A percentile compares a stretch with the other conserved stretches of the same genome.
Conservation (phyloP, 2,888 invertebrate species). For the Resseliella maxima region DNA sequence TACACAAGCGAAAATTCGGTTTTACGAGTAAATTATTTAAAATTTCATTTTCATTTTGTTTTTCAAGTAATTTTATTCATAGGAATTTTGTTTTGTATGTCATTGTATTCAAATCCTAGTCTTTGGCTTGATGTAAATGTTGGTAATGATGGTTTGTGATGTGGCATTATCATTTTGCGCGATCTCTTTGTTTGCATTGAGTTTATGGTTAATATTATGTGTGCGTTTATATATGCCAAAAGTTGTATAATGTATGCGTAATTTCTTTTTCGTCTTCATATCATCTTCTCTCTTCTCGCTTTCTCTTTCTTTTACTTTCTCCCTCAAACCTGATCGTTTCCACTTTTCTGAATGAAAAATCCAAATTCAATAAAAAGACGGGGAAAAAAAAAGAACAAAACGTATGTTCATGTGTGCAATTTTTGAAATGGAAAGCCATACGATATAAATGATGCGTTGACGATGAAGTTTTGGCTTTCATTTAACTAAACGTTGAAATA, state of each 20-base stretch:
- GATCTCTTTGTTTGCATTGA: conserved; percentile 18
- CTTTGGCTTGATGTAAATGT: neutral
- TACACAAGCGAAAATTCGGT: neutral
- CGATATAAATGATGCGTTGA: neutral
- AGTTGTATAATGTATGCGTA: conserved; percentile 2
- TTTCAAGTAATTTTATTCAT: conserved; percentile 32
- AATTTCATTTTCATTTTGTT: neutral
- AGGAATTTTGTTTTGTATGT: neutral
- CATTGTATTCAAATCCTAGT: neutral
- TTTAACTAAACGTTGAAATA: neutral
- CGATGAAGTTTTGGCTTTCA: no score
- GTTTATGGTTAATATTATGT: neutral
- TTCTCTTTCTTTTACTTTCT: no score
- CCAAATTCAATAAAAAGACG: no score
- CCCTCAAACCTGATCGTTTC: no score
- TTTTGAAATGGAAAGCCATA: neutral
- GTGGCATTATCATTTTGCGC: conserved; percentile 1
- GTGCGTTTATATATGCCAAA: neutral
- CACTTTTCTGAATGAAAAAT: no score
- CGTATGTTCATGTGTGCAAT: neutral
- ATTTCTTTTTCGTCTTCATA: neutral
- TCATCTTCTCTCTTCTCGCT: neutral
- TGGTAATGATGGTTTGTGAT: neutral
- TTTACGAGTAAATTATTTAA: conserved; percentile 5
- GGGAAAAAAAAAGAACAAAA: neutral